These are phyloP conservation scores for Ommatoiulus sabulosus DNA, from an alignment of 2,888 invertebrate species.

Conservation along the genomic window DNA sequence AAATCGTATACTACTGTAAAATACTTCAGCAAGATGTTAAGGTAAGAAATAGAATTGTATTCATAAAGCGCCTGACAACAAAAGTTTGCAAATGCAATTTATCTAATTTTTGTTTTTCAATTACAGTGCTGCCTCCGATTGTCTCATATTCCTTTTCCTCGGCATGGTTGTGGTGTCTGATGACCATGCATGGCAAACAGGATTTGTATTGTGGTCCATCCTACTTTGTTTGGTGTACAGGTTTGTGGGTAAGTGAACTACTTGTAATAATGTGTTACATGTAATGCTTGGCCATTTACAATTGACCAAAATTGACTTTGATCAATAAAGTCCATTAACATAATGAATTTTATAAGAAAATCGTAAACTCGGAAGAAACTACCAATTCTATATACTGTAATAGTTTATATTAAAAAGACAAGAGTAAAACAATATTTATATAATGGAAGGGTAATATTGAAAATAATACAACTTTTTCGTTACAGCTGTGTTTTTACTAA, in stretches of 20 bases:
- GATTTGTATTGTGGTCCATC: conserved; percentile 69
- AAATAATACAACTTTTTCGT: background rate
- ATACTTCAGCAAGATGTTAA: conserved; percentile 71
- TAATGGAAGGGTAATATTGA: no score
- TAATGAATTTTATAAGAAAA: conserved; percentile 51
- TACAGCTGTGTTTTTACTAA: conserved; percentile 69
- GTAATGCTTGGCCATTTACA: no score
- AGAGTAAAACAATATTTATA: background rate
- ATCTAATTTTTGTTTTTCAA: background rate
- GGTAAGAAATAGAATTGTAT: conserved; percentile 64
- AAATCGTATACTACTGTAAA: conserved; percentile 72
- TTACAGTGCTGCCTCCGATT: conserved; percentile 71
- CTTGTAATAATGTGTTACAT: background rate
- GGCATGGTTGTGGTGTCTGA: conserved; percentile 71
- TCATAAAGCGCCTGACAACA: background rate
- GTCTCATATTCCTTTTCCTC: conserved; percentile 73
- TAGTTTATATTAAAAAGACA: background rate
- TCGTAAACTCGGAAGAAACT: background rate
- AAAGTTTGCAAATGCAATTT: background rate
- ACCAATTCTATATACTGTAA: background rate
- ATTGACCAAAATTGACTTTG: no score
- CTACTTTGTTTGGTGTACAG: conserved; percentile 69
- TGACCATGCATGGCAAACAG: conserved; percentile 69
- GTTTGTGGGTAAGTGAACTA: conserved; percentile 67
- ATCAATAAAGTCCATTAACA: no score